Conservation (phyloP, 1,140 invertebrate genomes). For the Meloidogyne hapla region DNA sequence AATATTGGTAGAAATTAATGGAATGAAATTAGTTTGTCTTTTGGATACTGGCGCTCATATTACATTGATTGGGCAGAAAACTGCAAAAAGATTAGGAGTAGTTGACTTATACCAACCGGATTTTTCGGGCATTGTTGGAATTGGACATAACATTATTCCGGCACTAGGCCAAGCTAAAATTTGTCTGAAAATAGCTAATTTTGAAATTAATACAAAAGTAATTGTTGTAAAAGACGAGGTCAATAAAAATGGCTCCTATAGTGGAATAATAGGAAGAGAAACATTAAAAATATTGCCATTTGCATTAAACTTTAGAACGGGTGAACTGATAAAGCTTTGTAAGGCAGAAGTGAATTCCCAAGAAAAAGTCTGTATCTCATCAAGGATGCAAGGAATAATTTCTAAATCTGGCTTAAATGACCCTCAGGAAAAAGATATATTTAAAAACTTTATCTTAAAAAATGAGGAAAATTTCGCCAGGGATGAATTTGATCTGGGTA, state of each 20-base stretch:
- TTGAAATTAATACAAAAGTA: neutral
- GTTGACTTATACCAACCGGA: neutral
- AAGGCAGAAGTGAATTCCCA: no score
- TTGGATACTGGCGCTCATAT: neutral
- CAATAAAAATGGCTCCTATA: neutral
- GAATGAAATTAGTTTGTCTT: neutral
- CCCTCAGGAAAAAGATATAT: no score
- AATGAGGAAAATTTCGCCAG: neutral
- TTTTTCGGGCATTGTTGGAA: neutral
- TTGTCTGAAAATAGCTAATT: neutral
- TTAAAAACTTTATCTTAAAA: neutral
- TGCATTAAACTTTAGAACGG: neutral
- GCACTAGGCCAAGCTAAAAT: neutral
- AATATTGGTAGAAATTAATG: neutral
- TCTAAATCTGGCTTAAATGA: no score
- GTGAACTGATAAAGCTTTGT: neutral
- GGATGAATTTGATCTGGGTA: neutral
- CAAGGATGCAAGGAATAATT: no score
- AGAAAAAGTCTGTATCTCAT: no score
- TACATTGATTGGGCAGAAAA: neutral
- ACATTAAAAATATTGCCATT: neutral
- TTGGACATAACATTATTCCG: neutral
- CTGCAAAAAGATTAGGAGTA: neutral
- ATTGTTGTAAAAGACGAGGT: neutral
- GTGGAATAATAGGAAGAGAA: neutral